phyloP scores from a whole-genome alignment of 2,888 invertebrate genomes.

The Dynastes hyllus region DNA sequence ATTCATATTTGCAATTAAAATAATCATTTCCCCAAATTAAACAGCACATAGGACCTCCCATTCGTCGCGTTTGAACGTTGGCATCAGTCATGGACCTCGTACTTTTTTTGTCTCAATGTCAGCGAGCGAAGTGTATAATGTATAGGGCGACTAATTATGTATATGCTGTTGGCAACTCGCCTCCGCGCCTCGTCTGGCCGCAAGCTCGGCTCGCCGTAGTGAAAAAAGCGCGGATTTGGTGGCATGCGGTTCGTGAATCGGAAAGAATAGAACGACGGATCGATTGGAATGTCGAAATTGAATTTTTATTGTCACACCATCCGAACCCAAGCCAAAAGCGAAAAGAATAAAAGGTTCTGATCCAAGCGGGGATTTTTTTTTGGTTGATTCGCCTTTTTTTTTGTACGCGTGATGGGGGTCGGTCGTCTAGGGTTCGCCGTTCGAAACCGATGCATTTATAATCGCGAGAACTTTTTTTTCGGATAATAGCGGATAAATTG shows the following conservation, averaged over 20 bases:
- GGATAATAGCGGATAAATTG: too few species aligned
- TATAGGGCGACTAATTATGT: constrained; percentile 67
- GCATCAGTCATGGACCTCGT: not conserved
- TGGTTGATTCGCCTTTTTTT: constrained; percentile 5
- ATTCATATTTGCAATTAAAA: too few species aligned
- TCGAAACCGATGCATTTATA: too few species aligned
- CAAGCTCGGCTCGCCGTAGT: not conserved
- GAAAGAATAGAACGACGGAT: constrained; percentile 58
- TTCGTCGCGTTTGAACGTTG: not conserved
- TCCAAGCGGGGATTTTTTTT: not conserved
- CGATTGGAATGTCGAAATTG: constrained; percentile 68
- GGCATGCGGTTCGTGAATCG: constrained; percentile 52
- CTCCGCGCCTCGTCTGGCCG: constrained; percentile 56
- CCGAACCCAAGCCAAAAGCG: constrained; percentile 5
- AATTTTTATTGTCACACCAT: constrained; percentile 69
- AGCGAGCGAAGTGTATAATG: constrained; percentile 60
- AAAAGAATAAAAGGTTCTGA: constrained; percentile 25
- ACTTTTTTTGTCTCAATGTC: not conserved
- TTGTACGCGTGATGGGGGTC: constrained; percentile 2
- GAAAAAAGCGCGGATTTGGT: constrained; percentile 33
- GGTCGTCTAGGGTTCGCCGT: not conserved
- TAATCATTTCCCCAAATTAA: too few species aligned
- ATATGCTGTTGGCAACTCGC: constrained; percentile 51
- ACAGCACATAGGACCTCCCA: not conserved
- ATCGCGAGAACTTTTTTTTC: too few species aligned